These are phyloP conservation scores for Eueides isabella DNA, from an alignment of 1,140 invertebrate genomes.

Conservation along the genomic window DNA sequence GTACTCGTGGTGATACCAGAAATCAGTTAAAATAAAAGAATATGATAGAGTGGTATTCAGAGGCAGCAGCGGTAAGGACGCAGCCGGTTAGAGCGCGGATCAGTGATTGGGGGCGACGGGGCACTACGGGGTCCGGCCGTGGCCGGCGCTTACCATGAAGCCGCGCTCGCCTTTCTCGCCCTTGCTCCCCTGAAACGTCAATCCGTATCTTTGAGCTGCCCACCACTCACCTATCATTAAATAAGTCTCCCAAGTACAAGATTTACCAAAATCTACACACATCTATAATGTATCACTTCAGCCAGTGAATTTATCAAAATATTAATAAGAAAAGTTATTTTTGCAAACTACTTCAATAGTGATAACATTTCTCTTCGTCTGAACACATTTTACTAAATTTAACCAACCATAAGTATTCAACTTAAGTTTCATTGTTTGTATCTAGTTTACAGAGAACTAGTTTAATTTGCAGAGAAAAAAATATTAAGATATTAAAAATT, in stretches of 20 bases:
- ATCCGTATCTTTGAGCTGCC: constrained; percentile 41
- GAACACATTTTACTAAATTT: background rate
- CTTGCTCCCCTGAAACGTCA: constrained; percentile 90
- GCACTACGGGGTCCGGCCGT: constrained; percentile 32
- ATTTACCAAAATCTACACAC: background rate
- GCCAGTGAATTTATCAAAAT: background rate
- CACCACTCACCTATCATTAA: constrained; percentile 4
- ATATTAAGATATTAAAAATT: no score
- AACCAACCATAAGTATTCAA: background rate
- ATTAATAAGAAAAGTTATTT: background rate
- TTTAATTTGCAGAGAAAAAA: background rate
- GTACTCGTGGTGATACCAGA: background rate
- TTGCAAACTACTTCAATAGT: background rate
- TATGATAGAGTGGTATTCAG: background rate
- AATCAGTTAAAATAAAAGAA: background rate
- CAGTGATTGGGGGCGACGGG: constrained; percentile 12
- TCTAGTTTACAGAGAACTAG: background rate
- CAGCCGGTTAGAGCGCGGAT: background rate
- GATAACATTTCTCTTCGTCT: background rate
- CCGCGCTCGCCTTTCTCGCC: constrained; percentile 96
- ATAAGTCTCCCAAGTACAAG: constrained; percentile 2
- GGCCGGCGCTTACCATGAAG: constrained; percentile 86
- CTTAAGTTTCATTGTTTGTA: background rate
- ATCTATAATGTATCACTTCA: constrained; percentile 11
- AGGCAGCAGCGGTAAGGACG: constrained; percentile 2